phyloP scores from a whole-genome alignment of 2,113 vertebrate species.

The Sander lucioperca region DNA sequence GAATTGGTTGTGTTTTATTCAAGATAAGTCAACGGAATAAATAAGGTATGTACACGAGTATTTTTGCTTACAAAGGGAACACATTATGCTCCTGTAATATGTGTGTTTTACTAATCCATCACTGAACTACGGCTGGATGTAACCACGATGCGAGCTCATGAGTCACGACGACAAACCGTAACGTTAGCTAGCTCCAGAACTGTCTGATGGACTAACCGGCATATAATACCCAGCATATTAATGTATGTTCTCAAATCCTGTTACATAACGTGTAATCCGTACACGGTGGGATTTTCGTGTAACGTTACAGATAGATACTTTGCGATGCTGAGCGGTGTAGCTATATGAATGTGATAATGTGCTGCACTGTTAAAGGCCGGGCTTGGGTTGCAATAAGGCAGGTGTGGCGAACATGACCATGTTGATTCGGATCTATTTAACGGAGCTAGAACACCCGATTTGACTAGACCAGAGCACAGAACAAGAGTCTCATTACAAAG shows the following conservation, averaged over 20 bases:
- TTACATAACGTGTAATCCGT: neutral
- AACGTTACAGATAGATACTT: fast-evolving
- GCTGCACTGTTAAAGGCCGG: slow-evolving; percentile 32
- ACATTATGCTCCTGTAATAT: fast-evolving
- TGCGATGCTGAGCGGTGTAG: neutral
- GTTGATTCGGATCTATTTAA: neutral
- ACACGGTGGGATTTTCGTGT: fast-evolving
- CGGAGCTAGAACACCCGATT: fast-evolving
- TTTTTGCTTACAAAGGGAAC: fast-evolving
- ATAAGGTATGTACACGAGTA: slow-evolving; percentile 70
- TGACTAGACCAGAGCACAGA: fast-evolving
- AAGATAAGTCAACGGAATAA: slow-evolving; percentile 80
- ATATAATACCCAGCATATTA: neutral
- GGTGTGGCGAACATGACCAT: slow-evolving; percentile 64
- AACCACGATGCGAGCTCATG: slow-evolving; percentile 3
- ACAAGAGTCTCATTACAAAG: neutral
- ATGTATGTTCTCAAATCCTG: fast-evolving
- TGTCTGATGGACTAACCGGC: neutral
- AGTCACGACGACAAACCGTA: slow-evolving; percentile 38
- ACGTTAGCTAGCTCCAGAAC: neutral
- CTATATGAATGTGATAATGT: slow-evolving; percentile 39
- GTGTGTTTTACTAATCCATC: neutral
- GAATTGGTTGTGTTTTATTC: slow-evolving; percentile 81
- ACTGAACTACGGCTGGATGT: neutral
- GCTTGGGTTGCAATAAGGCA: slow-evolving; percentile 48